Evolutionary conservation across 2,888 invertebrate species (phyloP).

Genomic region (Drosophila robusta): DNA sequence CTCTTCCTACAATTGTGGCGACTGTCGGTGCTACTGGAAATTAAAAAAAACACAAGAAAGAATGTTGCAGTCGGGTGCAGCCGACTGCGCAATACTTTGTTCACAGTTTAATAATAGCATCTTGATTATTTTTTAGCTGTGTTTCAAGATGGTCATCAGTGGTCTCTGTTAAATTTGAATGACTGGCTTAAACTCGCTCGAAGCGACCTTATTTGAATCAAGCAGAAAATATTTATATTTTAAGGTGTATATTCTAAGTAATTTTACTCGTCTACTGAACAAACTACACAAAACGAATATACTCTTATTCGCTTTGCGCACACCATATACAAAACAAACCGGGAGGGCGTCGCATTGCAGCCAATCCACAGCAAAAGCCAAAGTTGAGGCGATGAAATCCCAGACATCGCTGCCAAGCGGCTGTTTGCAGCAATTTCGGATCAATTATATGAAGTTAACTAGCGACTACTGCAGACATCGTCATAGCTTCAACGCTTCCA

Average conservation of each 20-base stretch:
- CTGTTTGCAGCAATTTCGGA: slow-evolving; percentile 65
- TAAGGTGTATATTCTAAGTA: too few species aligned
- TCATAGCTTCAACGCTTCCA: slow-evolving; percentile 50
- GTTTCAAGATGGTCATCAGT: too few species aligned
- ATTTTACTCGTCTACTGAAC: too few species aligned
- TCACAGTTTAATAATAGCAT: not conserved
- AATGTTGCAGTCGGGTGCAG: not conserved
- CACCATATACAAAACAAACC: not conserved
- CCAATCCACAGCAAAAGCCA: slow-evolving; percentile 50
- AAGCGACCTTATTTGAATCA: not conserved
- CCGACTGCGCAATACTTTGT: not conserved
- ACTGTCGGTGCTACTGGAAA: slow-evolving; percentile 26
- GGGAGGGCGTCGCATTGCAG: slow-evolving; percentile 28
- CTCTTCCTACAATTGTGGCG: slow-evolving; percentile 45
- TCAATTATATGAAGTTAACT: slow-evolving; percentile 67
- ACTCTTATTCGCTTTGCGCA: not conserved
- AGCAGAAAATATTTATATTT: too few species aligned
- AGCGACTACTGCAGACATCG: slow-evolving; percentile 40
- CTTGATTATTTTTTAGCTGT: too few species aligned
- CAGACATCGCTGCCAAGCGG: slow-evolving; percentile 33
- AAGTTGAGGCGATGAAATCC: slow-evolving; percentile 61
- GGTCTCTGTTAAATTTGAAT: too few species aligned
- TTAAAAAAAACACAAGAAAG: slow-evolving; percentile 1
- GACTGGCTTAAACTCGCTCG: too few species aligned
- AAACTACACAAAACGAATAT: too few species aligned